Conservation (phyloP, 2,797 vertebrate species). For the Australoheros facetus region DNA sequence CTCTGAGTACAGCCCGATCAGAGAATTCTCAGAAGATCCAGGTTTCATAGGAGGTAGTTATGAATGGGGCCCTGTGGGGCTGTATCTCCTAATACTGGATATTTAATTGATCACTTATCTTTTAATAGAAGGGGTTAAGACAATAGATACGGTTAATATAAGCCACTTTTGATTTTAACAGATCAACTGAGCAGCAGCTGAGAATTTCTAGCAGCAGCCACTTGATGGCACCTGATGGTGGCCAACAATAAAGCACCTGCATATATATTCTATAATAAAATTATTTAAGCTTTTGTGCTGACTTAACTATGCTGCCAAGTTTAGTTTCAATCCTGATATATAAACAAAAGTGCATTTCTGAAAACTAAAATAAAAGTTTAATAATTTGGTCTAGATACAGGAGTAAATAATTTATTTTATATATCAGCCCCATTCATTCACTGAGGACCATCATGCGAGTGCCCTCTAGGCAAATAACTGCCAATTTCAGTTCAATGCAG, state of each 20-base stretch:
- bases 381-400: background rate
- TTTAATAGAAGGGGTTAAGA: background rate
- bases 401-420: background rate
- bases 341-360: background rate
- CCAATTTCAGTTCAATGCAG: background rate
- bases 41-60: background rate
- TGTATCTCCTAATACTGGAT: background rate
- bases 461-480: background rate
- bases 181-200: background rate
- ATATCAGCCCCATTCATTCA: background rate
- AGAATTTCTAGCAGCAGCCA: background rate
- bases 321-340: background rate
- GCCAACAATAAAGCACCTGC: background rate
- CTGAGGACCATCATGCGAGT: background rate
- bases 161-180: background rate
- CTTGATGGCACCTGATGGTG: background rate
- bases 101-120: background rate
- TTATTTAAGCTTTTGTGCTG: no score
- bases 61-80: background rate
- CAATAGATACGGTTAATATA: background rate
- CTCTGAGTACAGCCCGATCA: rapidly evolving
- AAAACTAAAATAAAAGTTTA: background rate
- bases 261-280: no score
- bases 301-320: background rate
- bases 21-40: background rate